These are phyloP conservation scores for Gastrophysa polygoni DNA, from an alignment of 2,888 invertebrate species.

Conservation along the genomic window DNA sequence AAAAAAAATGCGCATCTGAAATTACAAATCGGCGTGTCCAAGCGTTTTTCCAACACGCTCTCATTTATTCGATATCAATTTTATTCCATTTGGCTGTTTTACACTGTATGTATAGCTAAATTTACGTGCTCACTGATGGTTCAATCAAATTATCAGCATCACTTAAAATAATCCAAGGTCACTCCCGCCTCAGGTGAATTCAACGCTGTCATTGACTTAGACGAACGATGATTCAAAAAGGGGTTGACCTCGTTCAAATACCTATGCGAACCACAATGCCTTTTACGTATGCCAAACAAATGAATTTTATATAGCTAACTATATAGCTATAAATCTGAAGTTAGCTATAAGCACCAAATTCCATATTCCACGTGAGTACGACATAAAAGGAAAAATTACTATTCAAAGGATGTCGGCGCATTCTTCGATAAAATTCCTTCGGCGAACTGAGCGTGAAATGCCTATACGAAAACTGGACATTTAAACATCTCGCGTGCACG, in stretches of 20 bases:
- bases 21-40: too few relatives aligned
- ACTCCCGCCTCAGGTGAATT: neutral
- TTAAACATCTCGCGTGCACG: conserved; percentile 51
- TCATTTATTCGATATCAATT: too few relatives aligned
- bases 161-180: neutral
- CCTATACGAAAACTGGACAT: conserved; percentile 45
- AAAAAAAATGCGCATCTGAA: too few relatives aligned
- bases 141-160: neutral
- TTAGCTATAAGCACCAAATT: too few relatives aligned
- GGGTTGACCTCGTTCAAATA: neutral
- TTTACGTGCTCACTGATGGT: neutral
- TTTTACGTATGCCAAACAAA: neutral
- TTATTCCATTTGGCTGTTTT: too few relatives aligned
- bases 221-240: neutral
- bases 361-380: conserved; percentile 10
- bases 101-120: too few relatives aligned
- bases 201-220: too few relatives aligned
- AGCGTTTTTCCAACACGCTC: too few relatives aligned
- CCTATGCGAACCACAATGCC: neutral
- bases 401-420: conserved; percentile 20
- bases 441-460: conserved; percentile 11
- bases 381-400: conserved; percentile 18
- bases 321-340: too few relatives aligned
- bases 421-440: conserved; percentile 17
- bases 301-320: neutral